Evolutionary conservation across 2,797 vertebrate species (phyloP), one percentile per base, ranked within the genome.

Genomic region (Sebastes iracundus): DNA sequence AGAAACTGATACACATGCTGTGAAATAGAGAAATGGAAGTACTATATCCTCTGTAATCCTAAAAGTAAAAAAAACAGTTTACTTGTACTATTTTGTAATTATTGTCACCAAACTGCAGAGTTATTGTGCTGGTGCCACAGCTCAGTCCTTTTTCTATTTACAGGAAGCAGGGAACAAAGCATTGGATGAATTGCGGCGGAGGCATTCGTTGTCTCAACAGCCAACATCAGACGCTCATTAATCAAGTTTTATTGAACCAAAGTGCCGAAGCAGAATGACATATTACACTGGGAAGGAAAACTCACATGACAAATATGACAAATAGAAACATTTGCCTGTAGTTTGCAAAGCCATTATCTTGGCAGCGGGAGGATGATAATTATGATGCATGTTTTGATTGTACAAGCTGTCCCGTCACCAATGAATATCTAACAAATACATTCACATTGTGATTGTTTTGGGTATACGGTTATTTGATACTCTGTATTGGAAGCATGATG

Each of bases 201-300:
- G 65, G 28, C 25, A 60, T 84, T 78, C 38, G 18, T 63, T 74
- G 58, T 69, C 68, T 82, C 72, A 68, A 58, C 75, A 69, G 75
- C 71, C 79, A 62, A 74, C 77, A 70, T 67, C 77, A 83, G 68
- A 81, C 62, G 77, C 79, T 78, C 84, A 79, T 90, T 84, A 79
- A 85, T 93, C 88, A 88, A n/a, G 67, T 76, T 85, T 91, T 84
- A 90, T 86, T 88, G 84, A 87, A 83, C 42, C 69, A 52, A 82
- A 67, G 80, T 86, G 85, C 59, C 86, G 79, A 79, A 85, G 74
- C 79, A 69, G 67, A 86, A 85, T 85, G 80, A 92, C 80, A 52
- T 66, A 89, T 90, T 76, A 71, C 59, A 23, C 77, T 7, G 55
- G 28, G 59, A 87, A 8, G 72, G 81, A 77, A 88, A 91, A 81